Evolutionary conservation across 2,113 vertebrate genomes (phyloP).

Genomic region (Phasianus colchicus): DNA sequence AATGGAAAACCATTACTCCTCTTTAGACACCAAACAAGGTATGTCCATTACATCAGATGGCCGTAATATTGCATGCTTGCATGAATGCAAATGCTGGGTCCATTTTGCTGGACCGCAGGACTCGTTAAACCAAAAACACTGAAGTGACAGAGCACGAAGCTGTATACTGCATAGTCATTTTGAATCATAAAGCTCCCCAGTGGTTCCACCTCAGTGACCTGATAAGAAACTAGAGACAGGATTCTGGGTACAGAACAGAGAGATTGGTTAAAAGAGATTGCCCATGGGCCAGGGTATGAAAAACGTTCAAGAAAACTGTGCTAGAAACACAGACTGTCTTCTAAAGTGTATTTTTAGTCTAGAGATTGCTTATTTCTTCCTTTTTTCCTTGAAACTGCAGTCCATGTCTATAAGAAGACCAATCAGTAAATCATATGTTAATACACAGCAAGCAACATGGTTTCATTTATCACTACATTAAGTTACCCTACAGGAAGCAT

Average conservation of each 20-base stretch:
- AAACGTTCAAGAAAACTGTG: not conserved
- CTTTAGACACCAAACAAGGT: conserved; percentile 34
- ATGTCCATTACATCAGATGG: conserved; percentile 8
- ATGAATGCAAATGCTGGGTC: not conserved
- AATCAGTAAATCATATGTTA: not conserved
- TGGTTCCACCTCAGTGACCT: not conserved
- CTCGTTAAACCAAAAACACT: not conserved
- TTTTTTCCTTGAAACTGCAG: not conserved
- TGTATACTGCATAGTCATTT: not conserved
- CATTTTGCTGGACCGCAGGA: conserved; percentile 15
- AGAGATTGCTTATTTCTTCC: not conserved
- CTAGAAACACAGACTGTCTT: not conserved
- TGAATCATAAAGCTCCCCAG: not conserved
- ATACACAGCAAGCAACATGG: not conserved
- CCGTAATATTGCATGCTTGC: not conserved
- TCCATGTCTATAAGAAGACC: not conserved
- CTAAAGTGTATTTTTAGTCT: not conserved
- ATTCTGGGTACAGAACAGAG: not conserved
- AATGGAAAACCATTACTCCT: conserved; percentile 54
- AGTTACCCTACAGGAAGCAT: not conserved
- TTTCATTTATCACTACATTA: not conserved
- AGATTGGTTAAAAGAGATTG: not conserved
- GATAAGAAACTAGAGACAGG: not conserved
- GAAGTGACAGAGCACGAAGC: not conserved
- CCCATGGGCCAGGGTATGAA: not conserved